phyloP scores from a whole-genome alignment of 1,140 invertebrate genomes.

The Apis mellifera region DNA sequence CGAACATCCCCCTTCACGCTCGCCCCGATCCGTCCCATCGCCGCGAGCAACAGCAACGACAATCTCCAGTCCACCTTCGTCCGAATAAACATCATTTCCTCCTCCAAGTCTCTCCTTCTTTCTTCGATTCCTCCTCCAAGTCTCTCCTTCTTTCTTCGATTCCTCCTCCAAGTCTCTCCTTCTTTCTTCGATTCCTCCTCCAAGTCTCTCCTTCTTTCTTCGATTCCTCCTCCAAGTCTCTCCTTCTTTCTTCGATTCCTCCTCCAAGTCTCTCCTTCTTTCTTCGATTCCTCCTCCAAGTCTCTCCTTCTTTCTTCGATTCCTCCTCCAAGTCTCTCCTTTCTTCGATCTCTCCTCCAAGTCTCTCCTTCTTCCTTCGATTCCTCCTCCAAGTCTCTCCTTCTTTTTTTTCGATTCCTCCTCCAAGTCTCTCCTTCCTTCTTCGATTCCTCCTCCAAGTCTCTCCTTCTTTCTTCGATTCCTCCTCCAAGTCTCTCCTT shows the following conservation, averaged over 20 bases:
- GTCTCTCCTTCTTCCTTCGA: too few relatives aligned
- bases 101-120: background rate
- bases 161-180: too few relatives aligned
- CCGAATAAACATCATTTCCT: background rate
- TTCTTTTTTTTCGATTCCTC: too few relatives aligned
- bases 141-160: too few relatives aligned
- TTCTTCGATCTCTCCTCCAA: background rate
- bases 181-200: background rate
- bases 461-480: background rate
- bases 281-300: background rate
- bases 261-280: too few relatives aligned
- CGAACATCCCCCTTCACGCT: background rate
- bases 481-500: background rate
- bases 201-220: too few relatives aligned
- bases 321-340: too few relatives aligned
- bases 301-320: too few relatives aligned
- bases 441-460: background rate
- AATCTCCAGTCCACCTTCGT: conserved; percentile 18
- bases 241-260: background rate
- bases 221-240: background rate
- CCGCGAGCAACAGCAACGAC: conserved; percentile 11
- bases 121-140: too few relatives aligned
- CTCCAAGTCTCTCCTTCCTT: background rate
- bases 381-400: background rate
- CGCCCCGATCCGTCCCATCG: background rate